phyloP scores from a whole-genome alignment of 2,797 vertebrate species.

The Sternarchorhynchus goeldii region DNA sequence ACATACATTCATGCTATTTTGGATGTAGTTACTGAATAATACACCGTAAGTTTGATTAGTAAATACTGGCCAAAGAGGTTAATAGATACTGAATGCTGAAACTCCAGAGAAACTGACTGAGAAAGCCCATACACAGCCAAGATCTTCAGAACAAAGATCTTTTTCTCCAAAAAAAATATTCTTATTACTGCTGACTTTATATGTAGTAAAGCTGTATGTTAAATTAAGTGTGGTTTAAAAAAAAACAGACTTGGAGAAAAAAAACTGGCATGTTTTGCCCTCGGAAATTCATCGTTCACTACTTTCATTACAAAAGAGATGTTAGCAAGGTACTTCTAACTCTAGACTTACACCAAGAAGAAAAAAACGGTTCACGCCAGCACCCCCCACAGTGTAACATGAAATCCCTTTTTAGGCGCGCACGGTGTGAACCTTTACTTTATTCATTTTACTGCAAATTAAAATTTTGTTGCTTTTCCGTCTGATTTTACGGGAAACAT shows the following conservation, averaged over 20 bases:
- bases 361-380: constrained; percentile 43
- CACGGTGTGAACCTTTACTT: constrained; percentile 75
- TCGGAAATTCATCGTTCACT: background rate
- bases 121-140: background rate
- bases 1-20: too few species aligned
- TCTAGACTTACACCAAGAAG: constrained; percentile 40
- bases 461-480: constrained; percentile 84
- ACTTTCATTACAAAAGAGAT: too few species aligned
- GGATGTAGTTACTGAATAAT: too few species aligned
- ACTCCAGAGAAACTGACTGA: background rate
- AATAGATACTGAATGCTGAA: background rate
- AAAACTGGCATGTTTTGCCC: too few species aligned
- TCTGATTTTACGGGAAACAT: constrained; percentile 84
- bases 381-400: constrained; percentile 55
- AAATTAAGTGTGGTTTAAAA: background rate
- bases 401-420: constrained; percentile 68
- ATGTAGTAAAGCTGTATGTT: background rate
- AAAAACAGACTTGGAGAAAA: too few species aligned
- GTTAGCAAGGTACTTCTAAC: constrained; percentile 50
- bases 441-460: constrained; percentile 81
- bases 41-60: too few species aligned
- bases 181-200: background rate
- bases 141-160: background rate
- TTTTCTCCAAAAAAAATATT: too few species aligned
- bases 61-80: too few species aligned